Evolutionary conservation across 2,888 invertebrate species (phyloP).

Genomic region (Nysson spinosus): DNA sequence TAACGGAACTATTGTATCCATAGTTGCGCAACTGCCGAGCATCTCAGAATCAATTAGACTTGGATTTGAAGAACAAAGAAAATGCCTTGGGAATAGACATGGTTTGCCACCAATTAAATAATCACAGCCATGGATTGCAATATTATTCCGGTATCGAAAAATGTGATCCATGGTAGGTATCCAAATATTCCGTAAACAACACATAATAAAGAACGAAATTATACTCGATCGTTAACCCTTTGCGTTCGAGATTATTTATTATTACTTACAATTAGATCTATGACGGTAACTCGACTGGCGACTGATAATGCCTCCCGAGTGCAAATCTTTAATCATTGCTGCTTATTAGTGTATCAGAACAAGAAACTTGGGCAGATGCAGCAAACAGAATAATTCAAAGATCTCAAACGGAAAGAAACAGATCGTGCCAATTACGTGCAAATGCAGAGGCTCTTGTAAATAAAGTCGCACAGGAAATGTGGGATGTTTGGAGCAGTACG

Average conservation of each 20-base stretch:
- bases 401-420: constrained; percentile 89
- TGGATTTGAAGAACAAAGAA: constrained; percentile 93
- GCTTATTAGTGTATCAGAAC: constrained; percentile 85
- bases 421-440: constrained; percentile 87
- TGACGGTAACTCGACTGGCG: no score
- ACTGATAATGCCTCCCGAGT: no score
- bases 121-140: constrained; percentile 87
- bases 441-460: constrained; percentile 90
- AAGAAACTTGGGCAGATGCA: constrained; percentile 90
- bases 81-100: constrained; percentile 91
- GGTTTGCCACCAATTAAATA: constrained; percentile 91
- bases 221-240: no score
- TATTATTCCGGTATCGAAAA: constrained; percentile 94
- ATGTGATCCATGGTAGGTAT: constrained; percentile 86
- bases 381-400: constrained; percentile 86
- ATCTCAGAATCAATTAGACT: constrained; percentile 92
- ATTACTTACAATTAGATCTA: no score
- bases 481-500: constrained; percentile 92
- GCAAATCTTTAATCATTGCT: no score
- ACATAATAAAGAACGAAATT: no score
- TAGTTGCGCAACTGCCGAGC: constrained; percentile 87
- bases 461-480: constrained; percentile 88
- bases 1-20: constrained; percentile 30
- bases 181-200: no score
- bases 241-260: no score